Conservation (phyloP, 1,140 invertebrate genomes). For the Monomorium pharaonis region DNA sequence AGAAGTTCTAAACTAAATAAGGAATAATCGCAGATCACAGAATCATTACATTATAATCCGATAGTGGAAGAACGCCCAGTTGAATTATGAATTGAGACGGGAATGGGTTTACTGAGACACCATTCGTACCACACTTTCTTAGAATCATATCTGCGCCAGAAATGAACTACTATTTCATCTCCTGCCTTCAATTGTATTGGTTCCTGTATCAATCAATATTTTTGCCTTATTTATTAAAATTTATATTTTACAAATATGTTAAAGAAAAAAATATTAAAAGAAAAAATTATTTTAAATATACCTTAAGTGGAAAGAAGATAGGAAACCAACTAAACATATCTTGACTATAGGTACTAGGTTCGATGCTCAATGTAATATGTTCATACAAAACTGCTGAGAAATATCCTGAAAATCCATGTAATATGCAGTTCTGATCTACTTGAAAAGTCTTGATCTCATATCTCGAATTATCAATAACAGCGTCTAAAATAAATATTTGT, state of each 20-base stretch:
- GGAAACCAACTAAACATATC: slow-evolving; percentile 99
- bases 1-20: background rate
- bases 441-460: slow-evolving; percentile 90
- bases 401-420: slow-evolving; percentile 98
- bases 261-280: too few relatives aligned
- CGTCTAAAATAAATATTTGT: slow-evolving; percentile 78
- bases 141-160: slow-evolving; percentile 92
- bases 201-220: slow-evolving; percentile 86
- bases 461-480: slow-evolving; percentile 90
- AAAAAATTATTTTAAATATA: slow-evolving; percentile 80
- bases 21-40: background rate
- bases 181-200: slow-evolving; percentile 90
- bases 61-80: slow-evolving; percentile 92
- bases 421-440: slow-evolving; percentile 90
- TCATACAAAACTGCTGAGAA: slow-evolving; percentile 96
- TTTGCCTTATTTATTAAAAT: background rate
- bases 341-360: slow-evolving; percentile 93
- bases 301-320: slow-evolving; percentile 95
- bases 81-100: slow-evolving; percentile 91
- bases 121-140: slow-evolving; percentile 99
- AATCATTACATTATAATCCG: slow-evolving; percentile 80
- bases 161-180: slow-evolving; percentile 91
- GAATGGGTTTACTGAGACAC: slow-evolving; percentile 90
- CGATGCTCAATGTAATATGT: slow-evolving; percentile 94
- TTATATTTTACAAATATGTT: background rate